phyloP scores from a whole-genome alignment of 2,113 vertebrate species.

The Chinchilla lanigera region DNA sequence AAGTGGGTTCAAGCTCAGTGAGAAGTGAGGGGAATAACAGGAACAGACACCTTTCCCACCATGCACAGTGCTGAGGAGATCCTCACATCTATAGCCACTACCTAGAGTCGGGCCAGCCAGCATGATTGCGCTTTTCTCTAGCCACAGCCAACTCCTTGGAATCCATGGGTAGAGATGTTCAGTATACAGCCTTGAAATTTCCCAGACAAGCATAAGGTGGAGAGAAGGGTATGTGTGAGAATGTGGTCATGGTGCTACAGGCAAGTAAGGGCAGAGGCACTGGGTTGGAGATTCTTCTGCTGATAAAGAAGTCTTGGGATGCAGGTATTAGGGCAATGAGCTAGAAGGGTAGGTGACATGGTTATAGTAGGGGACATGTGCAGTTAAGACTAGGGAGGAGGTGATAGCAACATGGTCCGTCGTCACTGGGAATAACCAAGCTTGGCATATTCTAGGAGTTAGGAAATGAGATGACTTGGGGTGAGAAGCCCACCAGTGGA shows the following conservation, averaged over 20 bases:
- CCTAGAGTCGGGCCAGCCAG: no score
- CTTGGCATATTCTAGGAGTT: neutral
- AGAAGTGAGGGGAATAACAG: neutral
- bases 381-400: no score
- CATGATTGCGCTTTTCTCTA: neutral
- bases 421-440: neutral
- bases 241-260: neutral
- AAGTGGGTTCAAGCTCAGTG: neutral
- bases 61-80: neutral
- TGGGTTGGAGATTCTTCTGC: neutral
- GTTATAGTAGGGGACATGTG: neutral
- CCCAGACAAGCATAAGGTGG: neutral
- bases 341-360: rapidly evolving
- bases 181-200: neutral
- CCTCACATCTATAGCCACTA: rapidly evolving
- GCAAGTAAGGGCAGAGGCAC: neutral
- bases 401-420: rapidly evolving
- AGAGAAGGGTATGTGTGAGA: neutral
- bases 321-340: neutral
- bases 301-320: neutral
- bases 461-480: neutral
- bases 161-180: neutral
- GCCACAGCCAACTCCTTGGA: neutral
- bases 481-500: neutral
- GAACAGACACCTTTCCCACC: neutral